Evolutionary conservation across 2,888 invertebrate genomes (phyloP).

Genomic region (Pristionchus mayeri): DNA sequence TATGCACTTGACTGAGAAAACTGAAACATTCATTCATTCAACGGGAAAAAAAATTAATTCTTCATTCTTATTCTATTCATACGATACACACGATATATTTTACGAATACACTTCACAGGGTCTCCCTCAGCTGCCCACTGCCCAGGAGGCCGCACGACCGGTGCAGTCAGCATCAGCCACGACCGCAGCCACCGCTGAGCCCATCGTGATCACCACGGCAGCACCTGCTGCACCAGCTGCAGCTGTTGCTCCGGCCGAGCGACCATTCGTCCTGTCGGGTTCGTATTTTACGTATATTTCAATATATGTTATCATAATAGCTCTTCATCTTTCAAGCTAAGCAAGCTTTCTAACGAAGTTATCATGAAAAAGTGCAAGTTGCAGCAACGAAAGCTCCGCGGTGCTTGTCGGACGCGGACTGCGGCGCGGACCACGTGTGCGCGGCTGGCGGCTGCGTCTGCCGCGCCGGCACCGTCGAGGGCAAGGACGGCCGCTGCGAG

Average conservation of each 20-base stretch:
- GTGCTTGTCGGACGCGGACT: constrained; percentile 64
- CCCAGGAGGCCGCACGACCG: constrained; percentile 24
- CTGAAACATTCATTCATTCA: too few relatives aligned
- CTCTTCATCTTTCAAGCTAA: too few relatives aligned
- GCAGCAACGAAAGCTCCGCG: constrained; percentile 54
- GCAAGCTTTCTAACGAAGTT: too few relatives aligned
- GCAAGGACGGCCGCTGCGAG: constrained; percentile 63
- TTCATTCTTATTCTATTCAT: too few relatives aligned
- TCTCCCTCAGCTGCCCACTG: constrained; percentile 37
- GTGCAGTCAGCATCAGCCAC: not conserved
- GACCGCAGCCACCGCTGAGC: constrained; percentile 22
- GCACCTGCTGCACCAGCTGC: not conserved
- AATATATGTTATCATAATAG: too few relatives aligned
- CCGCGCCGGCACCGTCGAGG: constrained; percentile 66
- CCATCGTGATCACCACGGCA: constrained; percentile 36
- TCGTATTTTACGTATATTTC: too few relatives aligned
- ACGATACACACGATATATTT: too few relatives aligned
- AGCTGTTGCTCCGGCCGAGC: not conserved
- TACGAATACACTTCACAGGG: not conserved
- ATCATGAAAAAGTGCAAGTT: too few relatives aligned
- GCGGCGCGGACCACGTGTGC: constrained; percentile 63
- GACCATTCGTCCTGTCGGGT: constrained; percentile 37
- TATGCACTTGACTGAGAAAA: too few relatives aligned
- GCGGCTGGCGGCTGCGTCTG: constrained; percentile 69
- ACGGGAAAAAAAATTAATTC: too few relatives aligned